Conservation (phyloP, 2,113 vertebrate species). For the Corvus moneduloides region DNA sequence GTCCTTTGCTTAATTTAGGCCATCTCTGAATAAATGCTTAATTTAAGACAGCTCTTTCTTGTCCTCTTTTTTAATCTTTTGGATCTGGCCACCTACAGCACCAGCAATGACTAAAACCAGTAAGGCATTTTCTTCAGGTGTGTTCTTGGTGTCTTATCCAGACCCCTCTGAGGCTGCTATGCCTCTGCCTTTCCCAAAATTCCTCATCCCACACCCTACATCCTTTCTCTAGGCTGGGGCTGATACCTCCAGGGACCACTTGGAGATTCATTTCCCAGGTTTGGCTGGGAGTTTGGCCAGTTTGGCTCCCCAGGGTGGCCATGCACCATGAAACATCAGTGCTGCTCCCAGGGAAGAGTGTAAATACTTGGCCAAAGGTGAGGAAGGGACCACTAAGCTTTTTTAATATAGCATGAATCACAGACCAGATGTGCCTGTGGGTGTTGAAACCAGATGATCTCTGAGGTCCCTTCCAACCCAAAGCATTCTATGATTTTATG, state of each 20-base stretch:
- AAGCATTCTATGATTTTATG: not conserved
- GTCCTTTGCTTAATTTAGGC: not conserved
- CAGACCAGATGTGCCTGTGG: not conserved
- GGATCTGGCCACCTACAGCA: not conserved
- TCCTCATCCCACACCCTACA: not conserved
- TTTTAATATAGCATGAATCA: not conserved
- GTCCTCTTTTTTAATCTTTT: not conserved
- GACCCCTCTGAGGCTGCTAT: not conserved
- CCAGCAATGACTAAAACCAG: not conserved
- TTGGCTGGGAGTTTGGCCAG: not conserved
- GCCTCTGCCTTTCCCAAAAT: not conserved
- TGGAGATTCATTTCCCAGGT: not conserved
- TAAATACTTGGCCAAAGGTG: not conserved
- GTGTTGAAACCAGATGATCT: not conserved
- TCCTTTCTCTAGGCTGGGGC: not conserved
- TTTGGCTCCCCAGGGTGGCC: not conserved
- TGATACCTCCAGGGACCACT: not conserved
- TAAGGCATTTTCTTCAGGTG: not conserved
- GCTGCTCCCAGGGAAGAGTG: not conserved
- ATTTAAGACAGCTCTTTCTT: not conserved
- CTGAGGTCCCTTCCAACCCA: not conserved
- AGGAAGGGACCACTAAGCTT: not conserved
- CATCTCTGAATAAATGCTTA: not conserved
- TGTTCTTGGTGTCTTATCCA: not conserved
- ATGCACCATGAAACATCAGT: fast-evolving